Percentiles rank a stretch among this genome's conserved stretches.
Conservation (phyloP, 2,113 vertebrate species). For the Sturnira hondurensis region DNA sequence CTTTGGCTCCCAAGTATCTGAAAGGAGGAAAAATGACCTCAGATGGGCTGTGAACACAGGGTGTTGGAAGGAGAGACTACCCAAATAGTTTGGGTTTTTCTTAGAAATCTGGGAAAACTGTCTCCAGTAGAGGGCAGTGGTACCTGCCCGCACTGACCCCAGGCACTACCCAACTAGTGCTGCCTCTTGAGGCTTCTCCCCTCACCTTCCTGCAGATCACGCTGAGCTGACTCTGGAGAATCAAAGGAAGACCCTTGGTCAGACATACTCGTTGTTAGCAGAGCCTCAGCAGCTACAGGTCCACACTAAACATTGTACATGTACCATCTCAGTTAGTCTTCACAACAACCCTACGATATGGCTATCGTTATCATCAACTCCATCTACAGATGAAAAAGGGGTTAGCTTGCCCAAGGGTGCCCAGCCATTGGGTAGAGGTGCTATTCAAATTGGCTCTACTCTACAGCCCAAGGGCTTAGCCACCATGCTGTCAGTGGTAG, state of each 20-base stretch:
- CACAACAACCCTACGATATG: background rate
- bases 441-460: background rate
- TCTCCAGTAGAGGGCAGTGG: constrained; percentile 73
- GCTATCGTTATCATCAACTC: background rate
- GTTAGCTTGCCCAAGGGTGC: background rate
- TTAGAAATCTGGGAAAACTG: background rate
- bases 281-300: background rate
- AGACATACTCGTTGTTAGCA: background rate
- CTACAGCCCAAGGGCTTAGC: background rate
- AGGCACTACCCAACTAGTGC: too few species aligned
- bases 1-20: constrained; percentile 20
- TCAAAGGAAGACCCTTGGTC: background rate
- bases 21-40: background rate
- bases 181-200: background rate
- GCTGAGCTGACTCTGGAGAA: background rate
- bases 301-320: background rate
- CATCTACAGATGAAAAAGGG: background rate
- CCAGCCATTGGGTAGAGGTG: background rate
- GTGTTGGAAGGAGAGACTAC: background rate
- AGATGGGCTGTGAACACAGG: background rate
- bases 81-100: background rate
- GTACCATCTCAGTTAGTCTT: background rate
- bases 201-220: background rate
- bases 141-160: background rate
- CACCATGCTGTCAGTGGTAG: background rate